These are phyloP conservation scores for Philopedon plagiatum DNA, from an alignment of 2,888 invertebrate species.

Conservation along the genomic window DNA sequence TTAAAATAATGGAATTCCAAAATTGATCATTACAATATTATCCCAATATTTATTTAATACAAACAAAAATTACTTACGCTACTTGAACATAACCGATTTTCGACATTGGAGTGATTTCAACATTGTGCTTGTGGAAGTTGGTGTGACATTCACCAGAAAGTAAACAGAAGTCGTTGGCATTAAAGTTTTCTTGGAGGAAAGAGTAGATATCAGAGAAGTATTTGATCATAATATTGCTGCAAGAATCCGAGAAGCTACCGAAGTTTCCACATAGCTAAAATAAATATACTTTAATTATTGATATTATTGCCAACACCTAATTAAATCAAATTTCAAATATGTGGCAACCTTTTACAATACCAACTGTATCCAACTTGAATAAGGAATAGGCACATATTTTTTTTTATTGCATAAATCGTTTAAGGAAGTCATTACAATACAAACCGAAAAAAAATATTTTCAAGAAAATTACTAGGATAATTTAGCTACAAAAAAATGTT, in stretches of 20 bases:
- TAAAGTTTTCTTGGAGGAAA: constrained; percentile 75
- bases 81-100: constrained; percentile 73
- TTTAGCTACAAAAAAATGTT: too few relatives aligned
- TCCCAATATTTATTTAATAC: constrained; percentile 18
- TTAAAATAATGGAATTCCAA: neutral
- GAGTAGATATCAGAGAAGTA: constrained; percentile 82
- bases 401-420: too few relatives aligned
- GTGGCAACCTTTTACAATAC: too few relatives aligned
- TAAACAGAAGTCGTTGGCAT: constrained; percentile 79
- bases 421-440: too few relatives aligned
- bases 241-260: constrained; percentile 84
- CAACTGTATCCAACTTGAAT: too few relatives aligned
- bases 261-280: constrained; percentile 76
- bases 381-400: too few relatives aligned
- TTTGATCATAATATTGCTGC: constrained; percentile 80
- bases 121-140: constrained; percentile 77
- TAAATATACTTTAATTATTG: constrained; percentile 55
- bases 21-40: neutral
- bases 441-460: too few relatives aligned
- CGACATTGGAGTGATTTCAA: constrained; percentile 73
- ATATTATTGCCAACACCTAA: neutral
- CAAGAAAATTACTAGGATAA: too few relatives aligned
- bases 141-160: constrained; percentile 82
- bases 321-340: too few relatives aligned
- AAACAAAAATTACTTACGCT: constrained; percentile 59